Evolutionary conservation across 1,140 invertebrate genomes (phyloP), one percentile per base, ranked within the genome.

Genomic region (Dysdera silvatica): DNA sequence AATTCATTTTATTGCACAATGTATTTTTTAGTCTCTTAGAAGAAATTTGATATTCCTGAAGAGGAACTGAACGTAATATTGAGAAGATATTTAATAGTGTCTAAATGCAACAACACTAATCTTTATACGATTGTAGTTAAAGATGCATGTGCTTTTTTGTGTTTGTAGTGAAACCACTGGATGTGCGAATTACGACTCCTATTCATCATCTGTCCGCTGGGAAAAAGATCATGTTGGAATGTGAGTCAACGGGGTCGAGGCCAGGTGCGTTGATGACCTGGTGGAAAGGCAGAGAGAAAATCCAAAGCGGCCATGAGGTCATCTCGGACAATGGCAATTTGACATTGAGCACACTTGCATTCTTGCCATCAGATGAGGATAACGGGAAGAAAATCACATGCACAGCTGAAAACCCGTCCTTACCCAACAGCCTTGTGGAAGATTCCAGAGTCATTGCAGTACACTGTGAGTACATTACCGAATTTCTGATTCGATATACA

Each of bases 231-330:
- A 87, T 91, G 71, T 80, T 92, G 1, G 79, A 89, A 48, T 94
- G 89, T 74, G 85, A 86, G 72, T 89, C 88, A 69, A 86, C 85
- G 35, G 90, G 90, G 18, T 91, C 89, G 1, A 78, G 88, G 69
- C 90, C 90, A 1, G 84, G 87, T 0, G 89, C 90, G 7, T 83
- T 81, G 41, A 85, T 93, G 62, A 91, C 87, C 16, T 93, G 90
- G 90, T 89, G 88, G 72, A 85, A 86, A 35, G 62, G 52, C 8
- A 31, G 37, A 37, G 18, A 56, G 31, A 43, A 52, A 35, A 32
- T 66, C 16, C 26, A 40, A 33, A 59, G 43, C 14, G 54, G 43
- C 28, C 61, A 55, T 18, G 55, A 58, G n/a, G 59, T 61, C 8
- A 69, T 63, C 26, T 56, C 64, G 4, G 67, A 68, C 47, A 53